A percentile compares a stretch with the other conserved stretches of the same genome.
Conservation (phyloP, 2,113 vertebrate species). For the Lutjanus erythropterus region DNA sequence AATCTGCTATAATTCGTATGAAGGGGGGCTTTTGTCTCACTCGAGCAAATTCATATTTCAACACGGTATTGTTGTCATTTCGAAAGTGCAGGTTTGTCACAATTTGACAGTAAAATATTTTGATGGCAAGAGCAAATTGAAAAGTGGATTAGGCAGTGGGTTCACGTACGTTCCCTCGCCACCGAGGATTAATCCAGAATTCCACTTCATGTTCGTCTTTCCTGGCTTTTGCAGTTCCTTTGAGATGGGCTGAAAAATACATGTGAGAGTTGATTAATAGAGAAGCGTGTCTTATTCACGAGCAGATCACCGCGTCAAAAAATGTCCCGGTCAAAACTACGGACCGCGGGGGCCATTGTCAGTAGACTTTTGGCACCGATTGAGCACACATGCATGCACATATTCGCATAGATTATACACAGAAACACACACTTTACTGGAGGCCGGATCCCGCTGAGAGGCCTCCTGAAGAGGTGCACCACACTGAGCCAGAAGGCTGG, state of each 20-base stretch:
- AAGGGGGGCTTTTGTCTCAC: conserved; percentile 25
- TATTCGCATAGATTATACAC: not conserved
- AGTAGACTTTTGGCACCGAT: not conserved
- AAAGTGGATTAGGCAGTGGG: conserved; percentile 24
- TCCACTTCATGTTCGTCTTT: conserved; percentile 56
- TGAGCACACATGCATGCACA: not conserved
- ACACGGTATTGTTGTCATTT: conserved; percentile 6
- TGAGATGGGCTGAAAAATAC: conserved; percentile 57
- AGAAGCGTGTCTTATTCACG: conserved; percentile 34
- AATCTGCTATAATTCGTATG: conserved; percentile 44
- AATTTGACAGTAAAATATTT: conserved; percentile 37
- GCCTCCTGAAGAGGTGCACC: conserved; percentile 43
- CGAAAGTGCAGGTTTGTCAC: conserved; percentile 7
- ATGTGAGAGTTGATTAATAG: conserved; percentile 43
- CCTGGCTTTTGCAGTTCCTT: conserved; percentile 37
- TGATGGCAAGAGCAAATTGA: conserved; percentile 23
- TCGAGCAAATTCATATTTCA: conserved; percentile 20
- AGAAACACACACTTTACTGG: conserved; percentile 10
- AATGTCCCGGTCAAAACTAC: not conserved
- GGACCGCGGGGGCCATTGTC: not conserved
- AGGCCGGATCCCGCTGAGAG: conserved; percentile 21
- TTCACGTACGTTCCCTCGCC: conserved; percentile 17
- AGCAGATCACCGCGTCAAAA: not conserved
- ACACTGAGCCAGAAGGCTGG: conserved; percentile 57
- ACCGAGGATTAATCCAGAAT: conserved; percentile 49